Base-by-base conservation (phyloP, 2,113 vertebrate species). In the Fulica atra region DNA sequence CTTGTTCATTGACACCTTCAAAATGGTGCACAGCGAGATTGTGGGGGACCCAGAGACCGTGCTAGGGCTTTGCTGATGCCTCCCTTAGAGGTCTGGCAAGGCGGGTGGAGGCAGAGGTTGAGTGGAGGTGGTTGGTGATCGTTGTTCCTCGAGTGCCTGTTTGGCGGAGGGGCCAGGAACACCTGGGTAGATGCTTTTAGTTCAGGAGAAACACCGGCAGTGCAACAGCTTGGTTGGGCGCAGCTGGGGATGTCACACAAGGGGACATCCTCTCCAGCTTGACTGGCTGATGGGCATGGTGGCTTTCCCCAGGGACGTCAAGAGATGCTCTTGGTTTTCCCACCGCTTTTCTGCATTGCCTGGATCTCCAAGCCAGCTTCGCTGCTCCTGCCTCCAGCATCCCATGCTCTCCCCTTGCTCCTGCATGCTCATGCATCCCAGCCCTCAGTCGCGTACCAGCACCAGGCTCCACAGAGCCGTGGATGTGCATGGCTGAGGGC, bases 1-100 rank as follows among this genome's bases (percentile, higher is more conserved):
- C 95, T 98, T 99, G 95, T 99, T 99, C 98, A 99, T 99, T 98
- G 98, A 99, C 94, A 99, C 99, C 81, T 99, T 99, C 98, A 99
- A 98, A 98, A 97, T 98, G 97, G 98, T 99, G 98, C 99, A 99
- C 97, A 98, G 98, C 20, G 98, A 99, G 97, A 99, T 99, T 94
- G 98, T 98, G 97, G 99, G 99, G 56, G 99, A 99, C 98, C 98
- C 99, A 13, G 98, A 98, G 63, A 98, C 98, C 2, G 98, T 98
- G 23, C 60, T 99, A 93, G 98, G 98, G 54, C 98, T 99, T 88
- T 99, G 99, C 98, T 99, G 98, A 98, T 72, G 31, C 35, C 36
- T 61, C 80, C 17, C 7, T 48, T 72, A 56, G 69, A 72, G 54
- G 28, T 35, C 10, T 4, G 6, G 2, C 16, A 31, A 63, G 56